These are phyloP conservation scores for Leptobrachium leishanense DNA, from an alignment of 2,113 vertebrate species.

Conservation along the genomic window DNA sequence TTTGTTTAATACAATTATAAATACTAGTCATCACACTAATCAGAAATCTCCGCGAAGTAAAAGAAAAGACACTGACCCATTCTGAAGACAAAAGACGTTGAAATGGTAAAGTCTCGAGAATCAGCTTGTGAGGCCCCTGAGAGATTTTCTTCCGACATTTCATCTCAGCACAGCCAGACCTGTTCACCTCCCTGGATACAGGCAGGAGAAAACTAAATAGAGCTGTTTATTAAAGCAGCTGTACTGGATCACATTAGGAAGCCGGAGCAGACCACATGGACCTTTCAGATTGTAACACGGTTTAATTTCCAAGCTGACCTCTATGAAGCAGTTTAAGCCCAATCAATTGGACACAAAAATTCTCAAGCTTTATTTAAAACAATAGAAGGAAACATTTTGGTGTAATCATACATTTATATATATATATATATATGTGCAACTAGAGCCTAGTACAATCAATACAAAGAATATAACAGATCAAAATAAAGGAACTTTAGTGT, in stretches of 20 bases:
- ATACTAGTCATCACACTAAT: slow-evolving; percentile 62
- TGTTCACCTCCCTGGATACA: slow-evolving; percentile 77
- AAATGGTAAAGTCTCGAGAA: slow-evolving; percentile 76
- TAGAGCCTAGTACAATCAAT: no score
- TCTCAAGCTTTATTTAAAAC: slow-evolving; percentile 54
- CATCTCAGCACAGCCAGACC: slow-evolving; percentile 79
- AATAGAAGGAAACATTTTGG: background rate
- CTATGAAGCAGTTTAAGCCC: slow-evolving; percentile 67
- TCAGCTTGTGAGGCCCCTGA: slow-evolving; percentile 79
- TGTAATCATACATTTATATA: no score
- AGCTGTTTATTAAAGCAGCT: slow-evolving; percentile 85
- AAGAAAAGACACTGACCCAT: slow-evolving; percentile 82
- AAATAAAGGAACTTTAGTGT: no score
- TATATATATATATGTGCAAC: no score
- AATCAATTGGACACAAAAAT: slow-evolving; percentile 65
- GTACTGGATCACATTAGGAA: slow-evolving; percentile 80
- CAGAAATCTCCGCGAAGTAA: slow-evolving; percentile 69
- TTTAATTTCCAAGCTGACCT: slow-evolving; percentile 76
- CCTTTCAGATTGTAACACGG: slow-evolving; percentile 76
- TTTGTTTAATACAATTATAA: slow-evolving; percentile 44
- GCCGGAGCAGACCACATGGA: slow-evolving; percentile 77
- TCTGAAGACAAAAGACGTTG: slow-evolving; percentile 83
- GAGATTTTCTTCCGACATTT: slow-evolving; percentile 81
- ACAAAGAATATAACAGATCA: no score
- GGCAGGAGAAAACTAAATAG: slow-evolving; percentile 77